Evolutionary conservation across 2,888 invertebrate species (phyloP).

Genomic region (Machimus rusticus): DNA sequence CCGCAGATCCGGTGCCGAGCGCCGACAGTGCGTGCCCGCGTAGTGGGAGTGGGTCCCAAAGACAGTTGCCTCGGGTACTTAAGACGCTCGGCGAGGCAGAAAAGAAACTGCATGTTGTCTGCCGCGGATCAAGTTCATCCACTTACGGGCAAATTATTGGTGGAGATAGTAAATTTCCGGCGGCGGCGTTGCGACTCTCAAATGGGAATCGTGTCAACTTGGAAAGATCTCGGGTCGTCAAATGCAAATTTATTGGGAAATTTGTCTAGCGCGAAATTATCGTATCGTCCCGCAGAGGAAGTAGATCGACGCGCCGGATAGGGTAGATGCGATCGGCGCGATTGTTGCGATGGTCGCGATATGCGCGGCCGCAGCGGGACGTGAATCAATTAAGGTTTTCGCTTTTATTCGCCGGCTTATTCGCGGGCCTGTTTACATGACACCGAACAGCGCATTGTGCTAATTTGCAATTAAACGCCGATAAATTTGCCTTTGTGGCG

Average conservation of each 20-base stretch:
- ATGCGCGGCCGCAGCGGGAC: neutral
- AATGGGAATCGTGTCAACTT: constrained; percentile 22
- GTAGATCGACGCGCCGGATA: neutral
- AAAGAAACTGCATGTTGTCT: constrained; percentile 9
- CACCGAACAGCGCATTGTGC: constrained; percentile 23
- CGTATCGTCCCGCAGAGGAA: constrained; percentile 14
- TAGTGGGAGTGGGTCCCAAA: neutral
- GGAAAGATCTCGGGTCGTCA: neutral
- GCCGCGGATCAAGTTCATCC: constrained; percentile 4
- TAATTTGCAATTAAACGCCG: constrained; percentile 28
- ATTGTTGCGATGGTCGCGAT: neutral
- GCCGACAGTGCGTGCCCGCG: neutral
- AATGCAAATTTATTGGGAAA: constrained; percentile 35
- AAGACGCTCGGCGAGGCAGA: neutral
- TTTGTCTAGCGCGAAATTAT: constrained; percentile 33
- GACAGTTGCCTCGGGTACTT: neutral
- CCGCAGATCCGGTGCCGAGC: neutral
- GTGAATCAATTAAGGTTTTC: constrained; percentile 37
- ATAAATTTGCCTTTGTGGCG: constrained; percentile 9
- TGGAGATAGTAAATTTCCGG: constrained; percentile 25
- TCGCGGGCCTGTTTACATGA: neutral
- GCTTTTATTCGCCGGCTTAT: constrained; percentile 6
- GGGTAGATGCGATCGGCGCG: neutral
- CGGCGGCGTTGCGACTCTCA: neutral
- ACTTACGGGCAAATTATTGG: constrained; percentile 14